phyloP scores from a whole-genome alignment of 2,888 invertebrate genomes.

The Empis livida region DNA sequence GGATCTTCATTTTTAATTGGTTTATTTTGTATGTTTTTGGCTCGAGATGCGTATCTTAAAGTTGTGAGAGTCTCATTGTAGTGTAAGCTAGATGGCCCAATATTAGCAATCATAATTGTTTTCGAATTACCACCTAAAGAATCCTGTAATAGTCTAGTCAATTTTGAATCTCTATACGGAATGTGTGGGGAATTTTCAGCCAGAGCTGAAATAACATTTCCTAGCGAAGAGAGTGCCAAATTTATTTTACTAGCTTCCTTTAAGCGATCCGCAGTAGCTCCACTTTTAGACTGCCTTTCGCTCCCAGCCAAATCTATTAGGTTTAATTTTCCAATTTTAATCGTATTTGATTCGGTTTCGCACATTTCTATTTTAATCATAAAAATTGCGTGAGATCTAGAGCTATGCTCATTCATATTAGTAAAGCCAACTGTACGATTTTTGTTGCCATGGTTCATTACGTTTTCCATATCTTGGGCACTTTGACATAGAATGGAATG shows the following conservation, averaged over 20 bases:
- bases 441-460: constrained; percentile 87
- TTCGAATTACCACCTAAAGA: constrained; percentile 97
- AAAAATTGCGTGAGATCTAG: constrained; percentile 96
- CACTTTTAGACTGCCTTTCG: constrained; percentile 93
- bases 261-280: constrained; percentile 82
- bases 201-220: constrained; percentile 95
- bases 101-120: constrained; percentile 98
- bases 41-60: constrained; percentile 89
- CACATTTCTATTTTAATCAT: constrained; percentile 95
- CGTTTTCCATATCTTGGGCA: constrained; percentile 81
- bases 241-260: constrained; percentile 97
- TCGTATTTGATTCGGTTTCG: constrained; percentile 45
- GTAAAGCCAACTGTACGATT: constrained; percentile 92
- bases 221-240: constrained; percentile 89
- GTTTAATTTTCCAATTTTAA: constrained; percentile 86
- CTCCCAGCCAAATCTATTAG: constrained; percentile 97
- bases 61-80: constrained; percentile 96
- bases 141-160: constrained; percentile 92
- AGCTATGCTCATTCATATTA: constrained; percentile 98
- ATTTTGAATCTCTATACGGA: constrained; percentile 94
- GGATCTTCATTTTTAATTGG: constrained; percentile 98
- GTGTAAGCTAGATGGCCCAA: constrained; percentile 95
- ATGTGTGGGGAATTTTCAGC: constrained; percentile 92
- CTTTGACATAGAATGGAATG: constrained; percentile 91
- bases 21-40: constrained; percentile 97